Evolutionary conservation across 2,888 invertebrate genomes (phyloP).

Genomic region (Rambutsinella grinnellia): DNA sequence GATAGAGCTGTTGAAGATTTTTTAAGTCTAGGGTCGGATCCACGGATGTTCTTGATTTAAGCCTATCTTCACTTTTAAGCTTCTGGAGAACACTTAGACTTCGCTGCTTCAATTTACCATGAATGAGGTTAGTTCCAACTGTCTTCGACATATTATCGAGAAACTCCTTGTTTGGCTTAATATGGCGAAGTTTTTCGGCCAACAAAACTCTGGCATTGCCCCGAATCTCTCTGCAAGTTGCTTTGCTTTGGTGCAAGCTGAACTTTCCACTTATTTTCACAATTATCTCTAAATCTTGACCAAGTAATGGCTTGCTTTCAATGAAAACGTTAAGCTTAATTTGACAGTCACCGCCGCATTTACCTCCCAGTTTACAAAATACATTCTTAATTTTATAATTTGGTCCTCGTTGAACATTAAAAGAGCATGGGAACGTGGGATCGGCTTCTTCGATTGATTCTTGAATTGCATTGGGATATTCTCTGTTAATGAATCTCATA

Average conservation of each 20-base stretch:
- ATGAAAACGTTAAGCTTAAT: too few species aligned
- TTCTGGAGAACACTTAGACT: neutral
- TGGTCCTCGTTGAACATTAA: too few species aligned
- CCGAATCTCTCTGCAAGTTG: neutral
- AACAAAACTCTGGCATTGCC: neutral
- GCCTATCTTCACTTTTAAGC: neutral
- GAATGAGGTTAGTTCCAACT: neutral
- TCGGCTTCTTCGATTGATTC: too few species aligned
- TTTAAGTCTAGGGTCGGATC: neutral
- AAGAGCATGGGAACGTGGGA: too few species aligned
- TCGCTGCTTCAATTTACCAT: neutral
- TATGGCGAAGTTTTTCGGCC: neutral
- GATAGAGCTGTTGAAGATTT: neutral
- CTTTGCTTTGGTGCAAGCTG: neutral
- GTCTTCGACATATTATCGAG: neutral
- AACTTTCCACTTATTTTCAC: neutral
- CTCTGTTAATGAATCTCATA: too few species aligned
- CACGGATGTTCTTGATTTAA: neutral
- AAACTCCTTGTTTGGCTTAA: neutral
- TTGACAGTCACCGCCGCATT: too few species aligned
- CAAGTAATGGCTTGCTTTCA: neutral
- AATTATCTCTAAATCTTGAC: neutral
- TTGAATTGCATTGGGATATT: too few species aligned
- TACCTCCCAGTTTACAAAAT: too few species aligned
- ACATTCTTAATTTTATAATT: too few species aligned